Base-by-base conservation (phyloP, 2,797 vertebrate genomes). In the Microhierax caerulescens region DNA sequence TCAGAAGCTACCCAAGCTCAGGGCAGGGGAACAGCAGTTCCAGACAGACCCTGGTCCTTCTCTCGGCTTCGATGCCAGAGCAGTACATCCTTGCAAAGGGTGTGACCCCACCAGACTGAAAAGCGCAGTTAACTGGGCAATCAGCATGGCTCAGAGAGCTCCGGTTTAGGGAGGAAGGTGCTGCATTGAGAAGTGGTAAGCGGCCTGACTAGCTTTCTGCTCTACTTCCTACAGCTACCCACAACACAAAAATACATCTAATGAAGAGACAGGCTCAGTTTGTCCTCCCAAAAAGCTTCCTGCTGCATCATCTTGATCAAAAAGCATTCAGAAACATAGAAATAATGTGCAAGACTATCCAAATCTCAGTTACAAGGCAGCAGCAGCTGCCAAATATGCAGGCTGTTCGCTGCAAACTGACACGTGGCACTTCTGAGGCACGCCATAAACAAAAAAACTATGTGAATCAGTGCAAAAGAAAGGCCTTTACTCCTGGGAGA, bases 381-480 rank as follows among this genome's bases (percentile, higher is more conserved):
- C 53, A 3, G 61, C 57, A 13, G 87, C 72, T 63, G 87, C 77
- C 92, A 80, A 57, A 39, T 1, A 7, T 2, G n/a, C 61, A 23
- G 67, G 43, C 67, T 53, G 78, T 2, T 79, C 78, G 47, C 74
- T 30, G 79, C 73, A 25, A 30, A 21, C 37, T 2, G 50, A 94
- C 84, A 80, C 73, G 37, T 57, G 56, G 88, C 78, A 45, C 61
- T 41, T 41, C 6, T 4, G 43, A 51, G 69, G 61, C 61, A 23
- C 36, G 13, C 32, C 85, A 43, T 1, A 30, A 68, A 73, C 60
- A 74, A 51, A 25, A 54, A 3, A 3, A 17, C 7, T 1, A 37
- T 13, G 6, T 5, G 18, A 23, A 36, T 16, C 14, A 0, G 48
- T 3, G 25, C 6, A 1, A 69, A 50, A 25, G 32, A 17, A 64